Percentiles rank a stretch among this genome's conserved stretches.
Conservation (phyloP, 1,140 invertebrate genomes). For the Antheraea pernyi region DNA sequence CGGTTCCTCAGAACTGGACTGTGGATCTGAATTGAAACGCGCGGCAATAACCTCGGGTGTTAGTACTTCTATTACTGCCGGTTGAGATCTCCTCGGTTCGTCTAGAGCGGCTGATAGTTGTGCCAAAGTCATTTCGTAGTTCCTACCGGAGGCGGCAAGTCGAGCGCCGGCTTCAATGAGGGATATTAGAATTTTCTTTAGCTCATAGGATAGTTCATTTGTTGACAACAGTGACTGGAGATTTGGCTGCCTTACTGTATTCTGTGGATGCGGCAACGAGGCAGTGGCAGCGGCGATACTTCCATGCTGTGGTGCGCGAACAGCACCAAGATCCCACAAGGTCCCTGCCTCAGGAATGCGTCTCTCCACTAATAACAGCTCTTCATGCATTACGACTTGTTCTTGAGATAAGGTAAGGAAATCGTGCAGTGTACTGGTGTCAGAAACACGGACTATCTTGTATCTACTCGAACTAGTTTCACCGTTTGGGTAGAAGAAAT, state of each 20-base stretch:
- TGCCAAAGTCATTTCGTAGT: slow-evolving; percentile 57
- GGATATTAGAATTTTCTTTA: slow-evolving; percentile 65
- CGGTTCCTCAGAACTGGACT: slow-evolving; percentile 15
- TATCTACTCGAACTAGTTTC: slow-evolving; percentile 51
- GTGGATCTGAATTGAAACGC: slow-evolving; percentile 30
- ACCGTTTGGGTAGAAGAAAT: slow-evolving; percentile 62
- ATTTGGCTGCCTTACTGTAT: slow-evolving; percentile 51
- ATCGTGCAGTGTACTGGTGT: slow-evolving; percentile 56
- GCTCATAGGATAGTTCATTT: slow-evolving; percentile 62
- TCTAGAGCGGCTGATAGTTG: slow-evolving; percentile 60
- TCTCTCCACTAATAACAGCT: slow-evolving; percentile 57
- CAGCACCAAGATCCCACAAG: slow-evolving; percentile 61
- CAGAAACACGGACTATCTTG: slow-evolving; percentile 60
- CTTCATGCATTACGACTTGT: slow-evolving; percentile 56
- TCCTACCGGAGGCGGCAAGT: slow-evolving; percentile 57
- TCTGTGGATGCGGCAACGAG: slow-evolving; percentile 47
- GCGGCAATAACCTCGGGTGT: slow-evolving; percentile 62
- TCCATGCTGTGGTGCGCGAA: slow-evolving; percentile 52
- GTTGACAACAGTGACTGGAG: slow-evolving; percentile 63
- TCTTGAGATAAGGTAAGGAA: slow-evolving; percentile 59
- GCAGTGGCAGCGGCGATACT: slow-evolving; percentile 65
- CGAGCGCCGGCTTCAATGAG: slow-evolving; percentile 64
- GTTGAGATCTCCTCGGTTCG: slow-evolving; percentile 43
- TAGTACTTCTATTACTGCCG: slow-evolving; percentile 53
- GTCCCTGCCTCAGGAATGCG: slow-evolving; percentile 56